Percentiles rank a stretch among this genome's conserved stretches.
Conservation (phyloP, 1,140 invertebrate species). For the Drosophila takahashii region DNA sequence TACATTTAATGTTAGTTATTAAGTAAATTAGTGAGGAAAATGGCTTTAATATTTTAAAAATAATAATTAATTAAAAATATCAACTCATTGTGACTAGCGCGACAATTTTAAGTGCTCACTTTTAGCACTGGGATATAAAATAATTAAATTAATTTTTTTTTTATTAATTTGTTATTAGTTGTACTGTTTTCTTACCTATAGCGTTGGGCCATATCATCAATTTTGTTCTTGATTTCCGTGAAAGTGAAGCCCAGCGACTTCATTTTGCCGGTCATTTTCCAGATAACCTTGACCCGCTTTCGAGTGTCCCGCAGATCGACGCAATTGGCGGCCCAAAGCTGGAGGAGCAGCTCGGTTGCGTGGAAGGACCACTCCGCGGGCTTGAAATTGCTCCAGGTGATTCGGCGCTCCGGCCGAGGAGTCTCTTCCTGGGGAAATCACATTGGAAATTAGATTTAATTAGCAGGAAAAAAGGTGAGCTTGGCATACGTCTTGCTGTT, state of each 20-base stretch:
- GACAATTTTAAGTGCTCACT: too few relatives aligned
- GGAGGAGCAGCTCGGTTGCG: slow-evolving; percentile 33
- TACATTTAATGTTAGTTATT: too few relatives aligned
- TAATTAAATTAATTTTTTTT: too few relatives aligned
- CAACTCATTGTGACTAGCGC: too few relatives aligned
- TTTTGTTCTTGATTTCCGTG: slow-evolving; percentile 43
- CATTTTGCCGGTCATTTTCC: slow-evolving; percentile 43
- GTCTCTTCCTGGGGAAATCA: neutral
- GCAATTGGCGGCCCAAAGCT: slow-evolving; percentile 31
- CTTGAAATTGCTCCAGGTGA: neutral
- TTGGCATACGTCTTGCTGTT: neutral
- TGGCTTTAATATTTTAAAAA: too few relatives aligned
- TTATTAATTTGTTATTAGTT: neutral
- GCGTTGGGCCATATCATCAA: slow-evolving; percentile 44
- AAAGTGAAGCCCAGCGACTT: slow-evolving; percentile 13
- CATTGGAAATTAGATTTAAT: neutral
- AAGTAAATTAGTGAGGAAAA: too few relatives aligned
- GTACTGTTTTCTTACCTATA: slow-evolving; percentile 26
- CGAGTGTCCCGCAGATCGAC: neutral
- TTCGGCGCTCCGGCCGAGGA: neutral
- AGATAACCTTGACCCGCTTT: slow-evolving; percentile 7
- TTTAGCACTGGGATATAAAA: too few relatives aligned
- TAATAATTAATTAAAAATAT: too few relatives aligned
- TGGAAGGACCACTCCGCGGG: slow-evolving; percentile 15
- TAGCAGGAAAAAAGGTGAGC: neutral